Percentiles rank a stretch among this genome's conserved stretches.
Conservation (phyloP, 2,113 vertebrate genomes). For the Nibea albiflora region DNA sequence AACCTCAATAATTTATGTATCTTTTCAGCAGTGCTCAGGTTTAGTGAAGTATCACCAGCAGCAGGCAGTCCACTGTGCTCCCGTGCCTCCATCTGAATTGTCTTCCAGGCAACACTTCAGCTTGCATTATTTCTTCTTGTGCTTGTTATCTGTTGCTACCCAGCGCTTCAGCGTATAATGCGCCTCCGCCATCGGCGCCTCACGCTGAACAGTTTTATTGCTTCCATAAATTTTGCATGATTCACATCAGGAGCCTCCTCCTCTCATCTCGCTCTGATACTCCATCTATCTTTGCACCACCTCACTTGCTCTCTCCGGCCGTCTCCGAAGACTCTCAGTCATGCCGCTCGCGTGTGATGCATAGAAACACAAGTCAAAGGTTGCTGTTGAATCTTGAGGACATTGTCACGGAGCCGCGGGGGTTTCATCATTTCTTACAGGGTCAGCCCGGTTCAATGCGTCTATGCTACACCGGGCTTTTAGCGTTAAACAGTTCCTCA, state of each 20-base stretch:
- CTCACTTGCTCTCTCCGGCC: not conserved
- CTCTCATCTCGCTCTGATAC: constrained; percentile 21
- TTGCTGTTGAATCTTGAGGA: not conserved
- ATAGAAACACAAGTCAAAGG: constrained; percentile 19
- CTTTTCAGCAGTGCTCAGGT: not conserved
- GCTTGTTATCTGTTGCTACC: constrained; percentile 59
- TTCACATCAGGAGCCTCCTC: constrained; percentile 49
- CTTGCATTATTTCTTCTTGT: constrained; percentile 39
- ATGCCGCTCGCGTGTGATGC: constrained; percentile 3
- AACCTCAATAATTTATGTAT: not conserved
- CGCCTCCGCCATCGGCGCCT: constrained; percentile 45
- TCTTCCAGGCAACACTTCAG: constrained; percentile 31
- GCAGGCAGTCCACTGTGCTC: not conserved
- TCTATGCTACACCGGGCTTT: not conserved
- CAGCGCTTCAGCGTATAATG: constrained; percentile 20
- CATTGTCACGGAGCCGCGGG: not conserved
- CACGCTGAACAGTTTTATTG: constrained; percentile 59
- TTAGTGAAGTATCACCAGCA: not conserved
- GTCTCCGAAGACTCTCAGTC: not conserved
- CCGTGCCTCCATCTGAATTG: constrained; percentile 11
- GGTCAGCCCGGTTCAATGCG: constrained; percentile 3
- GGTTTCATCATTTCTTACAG: not conserved
- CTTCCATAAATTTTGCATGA: constrained; percentile 74
- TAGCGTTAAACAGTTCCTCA: too few species aligned
- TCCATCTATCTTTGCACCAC: constrained; percentile 14